Evolutionary conservation across 2,113 vertebrate species (phyloP).

Genomic region (Apodemus speciosus): DNA sequence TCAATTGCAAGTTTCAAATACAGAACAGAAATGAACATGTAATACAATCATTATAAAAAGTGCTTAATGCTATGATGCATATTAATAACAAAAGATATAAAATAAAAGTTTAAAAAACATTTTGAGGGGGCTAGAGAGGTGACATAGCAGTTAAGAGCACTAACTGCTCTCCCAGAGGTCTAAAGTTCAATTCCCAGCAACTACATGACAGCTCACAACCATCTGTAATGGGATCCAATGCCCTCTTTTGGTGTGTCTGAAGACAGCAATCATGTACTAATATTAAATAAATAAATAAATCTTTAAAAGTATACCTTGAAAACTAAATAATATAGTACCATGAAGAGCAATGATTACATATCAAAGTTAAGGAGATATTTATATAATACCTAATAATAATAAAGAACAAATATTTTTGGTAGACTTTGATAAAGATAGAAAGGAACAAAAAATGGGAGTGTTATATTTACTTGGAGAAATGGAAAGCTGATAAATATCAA

Average conservation of each 20-base stretch:
- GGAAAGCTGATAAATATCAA: not conserved
- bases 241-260: too few species aligned
- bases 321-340: not conserved
- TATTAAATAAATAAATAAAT: too few species aligned
- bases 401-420: not conserved
- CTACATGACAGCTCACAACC: too few species aligned
- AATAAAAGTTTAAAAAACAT: not conserved
- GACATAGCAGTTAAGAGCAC: too few species aligned
- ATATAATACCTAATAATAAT: not conserved
- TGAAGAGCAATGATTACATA: not conserved
- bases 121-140: too few species aligned
- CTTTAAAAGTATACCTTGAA: not conserved
- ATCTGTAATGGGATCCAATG: too few species aligned
- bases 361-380: not conserved
- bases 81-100: not conserved
- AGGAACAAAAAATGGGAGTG: not conserved
- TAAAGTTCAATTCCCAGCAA: too few species aligned
- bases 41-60: not conserved
- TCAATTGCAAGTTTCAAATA: not conserved
- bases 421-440: not conserved
- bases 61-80: not conserved
- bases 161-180: too few species aligned
- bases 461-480: not conserved
- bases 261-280: too few species aligned
- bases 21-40: not conserved